Evolutionary conservation across 2,113 vertebrate genomes (phyloP).

Genomic region (Octodon degus): DNA sequence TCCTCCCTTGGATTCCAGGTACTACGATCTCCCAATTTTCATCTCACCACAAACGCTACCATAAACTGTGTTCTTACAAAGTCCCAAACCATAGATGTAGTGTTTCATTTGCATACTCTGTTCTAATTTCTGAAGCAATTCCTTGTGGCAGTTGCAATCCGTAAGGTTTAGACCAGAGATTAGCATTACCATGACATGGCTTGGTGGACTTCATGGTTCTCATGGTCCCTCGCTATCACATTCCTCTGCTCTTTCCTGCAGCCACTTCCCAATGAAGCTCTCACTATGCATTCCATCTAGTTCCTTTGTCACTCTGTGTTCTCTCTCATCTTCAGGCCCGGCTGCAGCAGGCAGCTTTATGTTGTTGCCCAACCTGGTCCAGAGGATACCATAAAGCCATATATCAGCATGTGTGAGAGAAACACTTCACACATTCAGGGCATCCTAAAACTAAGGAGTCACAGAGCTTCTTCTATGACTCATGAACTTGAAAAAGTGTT

Average conservation of each 20-base stretch:
- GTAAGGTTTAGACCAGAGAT: background rate
- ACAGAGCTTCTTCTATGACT: background rate
- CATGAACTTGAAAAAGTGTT: background rate
- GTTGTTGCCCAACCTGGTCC: background rate
- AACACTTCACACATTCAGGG: background rate
- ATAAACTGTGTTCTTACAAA: background rate
- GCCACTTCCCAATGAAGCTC: accelerated
- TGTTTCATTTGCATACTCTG: background rate
- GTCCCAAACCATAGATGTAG: background rate
- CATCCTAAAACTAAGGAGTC: background rate
- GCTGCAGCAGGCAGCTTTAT: accelerated
- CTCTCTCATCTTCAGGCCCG: background rate
- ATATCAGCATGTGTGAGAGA: background rate
- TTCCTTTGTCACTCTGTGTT: accelerated
- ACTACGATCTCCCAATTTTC: background rate
- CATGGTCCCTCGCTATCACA: accelerated
- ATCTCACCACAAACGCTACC: background rate
- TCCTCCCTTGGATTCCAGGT: background rate
- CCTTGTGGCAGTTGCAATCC: background rate
- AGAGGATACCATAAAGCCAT: background rate
- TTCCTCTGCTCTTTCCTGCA: background rate
- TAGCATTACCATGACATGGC: no score
- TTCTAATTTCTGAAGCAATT: background rate
- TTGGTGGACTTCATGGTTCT: background rate
- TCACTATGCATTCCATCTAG: accelerated